Evolutionary conservation across 2,888 invertebrate species (phyloP).

Genomic region (Crematogaster levior): DNA sequence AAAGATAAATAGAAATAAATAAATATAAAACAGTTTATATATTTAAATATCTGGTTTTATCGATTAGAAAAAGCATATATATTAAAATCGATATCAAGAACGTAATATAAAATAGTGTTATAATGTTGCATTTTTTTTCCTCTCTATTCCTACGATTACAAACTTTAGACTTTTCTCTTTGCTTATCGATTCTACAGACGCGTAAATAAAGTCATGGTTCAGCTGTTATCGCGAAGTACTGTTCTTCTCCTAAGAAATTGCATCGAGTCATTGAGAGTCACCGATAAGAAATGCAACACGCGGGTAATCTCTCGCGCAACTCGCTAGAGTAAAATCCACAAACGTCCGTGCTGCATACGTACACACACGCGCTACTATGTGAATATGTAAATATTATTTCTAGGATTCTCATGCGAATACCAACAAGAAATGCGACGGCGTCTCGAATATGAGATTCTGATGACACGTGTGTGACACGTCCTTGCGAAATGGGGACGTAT

Average conservation of each 20-base stretch:
- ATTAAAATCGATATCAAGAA: background rate
- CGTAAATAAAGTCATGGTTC: constrained; percentile 32
- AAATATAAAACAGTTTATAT: background rate
- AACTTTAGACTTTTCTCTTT: constrained; percentile 6
- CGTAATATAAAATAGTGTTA: background rate
- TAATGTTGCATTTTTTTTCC: constrained; percentile 13
- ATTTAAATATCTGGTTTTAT: constrained; percentile 4
- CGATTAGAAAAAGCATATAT: background rate
- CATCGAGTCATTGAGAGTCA: constrained; percentile 39
- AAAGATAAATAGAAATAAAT: constrained; percentile 14
- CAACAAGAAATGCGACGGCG: constrained; percentile 9
- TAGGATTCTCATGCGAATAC: constrained; percentile 22
- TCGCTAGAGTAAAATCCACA: constrained; percentile 36
- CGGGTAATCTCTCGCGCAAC: constrained; percentile 37
- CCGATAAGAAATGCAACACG: constrained; percentile 43
- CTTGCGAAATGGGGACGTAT: background rate
- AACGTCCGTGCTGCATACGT: constrained; percentile 3
- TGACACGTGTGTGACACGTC: constrained; percentile 17
- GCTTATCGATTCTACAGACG: constrained; percentile 2
- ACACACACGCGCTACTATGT: background rate
- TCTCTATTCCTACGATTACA: background rate
- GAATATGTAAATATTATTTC: constrained; percentile 41
- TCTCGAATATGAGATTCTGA: constrained; percentile 26
- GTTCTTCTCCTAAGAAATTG: constrained; percentile 35
- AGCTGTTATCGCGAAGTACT: constrained; percentile 37